Evolutionary conservation across 2,888 invertebrate genomes (phyloP), one percentile per base, ranked within the genome.

Genomic region (Pandemis heparana): DNA sequence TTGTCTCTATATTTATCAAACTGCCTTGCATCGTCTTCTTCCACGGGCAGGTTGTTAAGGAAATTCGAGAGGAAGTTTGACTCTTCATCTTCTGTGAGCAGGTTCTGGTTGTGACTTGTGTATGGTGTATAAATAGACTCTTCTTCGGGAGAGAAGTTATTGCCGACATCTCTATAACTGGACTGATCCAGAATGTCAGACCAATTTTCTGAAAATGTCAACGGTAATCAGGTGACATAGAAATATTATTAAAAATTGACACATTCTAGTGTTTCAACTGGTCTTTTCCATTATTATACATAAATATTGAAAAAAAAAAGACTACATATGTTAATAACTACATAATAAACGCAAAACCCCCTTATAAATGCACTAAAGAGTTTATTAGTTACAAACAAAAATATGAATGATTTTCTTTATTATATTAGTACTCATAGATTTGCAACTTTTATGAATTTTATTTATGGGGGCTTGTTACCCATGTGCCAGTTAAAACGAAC

Each of bases 171-270:
- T 81, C 91, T 87, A 75, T 91, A 90, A 78, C 83, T 92, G 1
- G 92, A 90, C 77, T 92, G 94, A 64, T 94, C 93, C 76, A 95
- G 80, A 79, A 95, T 90, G 63, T 95, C 95, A 32, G 90, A 89
- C 94, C 95, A 95, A 79, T 92, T 94, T 82, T 94, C 95, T 94
- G 87, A 12, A 88, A 90, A 46, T 9, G 12, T 16, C 4, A 18
- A n/a, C 38, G 9, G 5, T 10, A n/a, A 16, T 38, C 38, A 12
- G 23, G 10, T 23, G 12, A 56, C 10, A 23, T 23, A 5, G 53
- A 53, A 56, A 8, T 5, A 56, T 23, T 23, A 56, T 53, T n/a
- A 53, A 53, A 6, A 23, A 53, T 51, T 51, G n/a, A 0, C 2
- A 16, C 51, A 51, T 53, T n/a, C 16, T 16, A n/a, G 51, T 53